These are phyloP conservation scores for Orius insidiosus DNA, from an alignment of 1,140 invertebrate genomes.

Conservation along the genomic window DNA sequence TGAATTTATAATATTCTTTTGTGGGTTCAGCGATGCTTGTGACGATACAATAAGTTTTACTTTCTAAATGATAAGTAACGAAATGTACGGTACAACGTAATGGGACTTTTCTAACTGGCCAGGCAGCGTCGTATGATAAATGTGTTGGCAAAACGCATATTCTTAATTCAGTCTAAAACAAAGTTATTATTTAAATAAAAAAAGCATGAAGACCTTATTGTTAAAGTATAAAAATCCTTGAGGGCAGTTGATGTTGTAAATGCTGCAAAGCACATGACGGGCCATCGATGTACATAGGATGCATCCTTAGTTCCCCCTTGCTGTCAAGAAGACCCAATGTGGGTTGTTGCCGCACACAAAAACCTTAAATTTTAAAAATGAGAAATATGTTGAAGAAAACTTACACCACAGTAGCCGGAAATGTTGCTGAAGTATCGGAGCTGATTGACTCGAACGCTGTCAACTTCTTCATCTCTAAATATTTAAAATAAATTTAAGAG, in stretches of 20 bases:
- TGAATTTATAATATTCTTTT: slow-evolving; percentile 68
- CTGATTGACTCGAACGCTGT: slow-evolving; percentile 33
- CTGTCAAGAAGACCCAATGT: slow-evolving; percentile 76
- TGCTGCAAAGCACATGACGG: slow-evolving; percentile 70
- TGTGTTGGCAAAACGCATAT: slow-evolving; percentile 85
- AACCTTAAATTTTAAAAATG: slow-evolving; percentile 24
- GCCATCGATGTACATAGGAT: slow-evolving; percentile 79
- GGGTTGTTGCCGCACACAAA: slow-evolving; percentile 81
- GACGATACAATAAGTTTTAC: slow-evolving; percentile 88
- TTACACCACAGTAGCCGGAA: slow-evolving; percentile 70
- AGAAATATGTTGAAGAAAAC: slow-evolving; percentile 1
- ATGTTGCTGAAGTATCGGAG: slow-evolving; percentile 73
- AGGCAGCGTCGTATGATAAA: slow-evolving; percentile 86
- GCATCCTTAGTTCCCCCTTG: slow-evolving; percentile 75
- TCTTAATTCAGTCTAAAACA: slow-evolving; percentile 54
- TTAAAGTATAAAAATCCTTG: slow-evolving; percentile 94
- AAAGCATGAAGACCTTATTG: too few relatives aligned
- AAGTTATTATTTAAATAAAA: too few relatives aligned
- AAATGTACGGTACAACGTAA: slow-evolving; percentile 70
- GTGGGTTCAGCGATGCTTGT: slow-evolving; percentile 64
- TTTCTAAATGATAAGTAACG: slow-evolving; percentile 87
- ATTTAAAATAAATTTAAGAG: background rate
- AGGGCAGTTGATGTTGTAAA: slow-evolving; percentile 94
- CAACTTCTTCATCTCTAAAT: slow-evolving; percentile 22
- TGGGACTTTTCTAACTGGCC: slow-evolving; percentile 88